These are phyloP conservation scores for Diloba caeruleocephala DNA, from an alignment of 2,888 invertebrate genomes.

Conservation along the genomic window DNA sequence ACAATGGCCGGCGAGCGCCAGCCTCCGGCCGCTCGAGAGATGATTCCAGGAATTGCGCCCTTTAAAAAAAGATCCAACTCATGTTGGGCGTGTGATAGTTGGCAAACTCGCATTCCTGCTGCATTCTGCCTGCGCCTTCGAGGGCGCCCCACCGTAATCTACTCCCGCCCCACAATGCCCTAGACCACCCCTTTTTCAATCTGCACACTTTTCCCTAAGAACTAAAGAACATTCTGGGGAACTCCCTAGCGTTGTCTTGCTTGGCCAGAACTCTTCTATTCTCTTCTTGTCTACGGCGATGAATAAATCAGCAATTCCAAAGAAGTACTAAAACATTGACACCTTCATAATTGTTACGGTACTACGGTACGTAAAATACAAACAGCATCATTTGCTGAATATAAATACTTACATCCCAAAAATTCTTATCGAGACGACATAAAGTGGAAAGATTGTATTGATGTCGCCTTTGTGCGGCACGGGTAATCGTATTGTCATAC, in stretches of 20 bases:
- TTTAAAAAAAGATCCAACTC: slow-evolving; percentile 85
- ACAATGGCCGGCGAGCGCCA: slow-evolving; percentile 86
- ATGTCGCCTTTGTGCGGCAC: slow-evolving; percentile 54
- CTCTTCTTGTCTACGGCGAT: not conserved
- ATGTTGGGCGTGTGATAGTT: slow-evolving; percentile 84
- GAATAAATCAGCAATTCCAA: too few relatives aligned
- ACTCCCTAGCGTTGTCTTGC: not conserved
- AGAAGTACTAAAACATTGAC: not conserved
- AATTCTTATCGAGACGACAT: slow-evolving; percentile 53
- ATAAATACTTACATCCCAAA: slow-evolving; percentile 37
- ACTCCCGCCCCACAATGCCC: slow-evolving; percentile 28
- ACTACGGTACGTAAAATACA: too few relatives aligned
- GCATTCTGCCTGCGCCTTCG: slow-evolving; percentile 42
- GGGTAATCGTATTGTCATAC: slow-evolving; percentile 61
- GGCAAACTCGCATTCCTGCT: slow-evolving; percentile 80
- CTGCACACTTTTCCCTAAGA: not conserved
- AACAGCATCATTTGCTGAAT: slow-evolving; percentile 34
- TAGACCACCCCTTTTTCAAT: slow-evolving; percentile 1
- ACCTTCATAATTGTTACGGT: slow-evolving; percentile 9
- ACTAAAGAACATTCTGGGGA: not conserved
- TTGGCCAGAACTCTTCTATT: not conserved
- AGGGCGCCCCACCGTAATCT: slow-evolving; percentile 55
- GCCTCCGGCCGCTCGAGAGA: slow-evolving; percentile 81
- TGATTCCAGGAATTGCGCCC: slow-evolving; percentile 86
- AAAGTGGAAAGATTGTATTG: slow-evolving; percentile 65